A percentile compares a stretch with the other conserved stretches of the same genome.
Evolutionary conservation across 2,888 invertebrate species (phyloP).

Genomic region (Heteromurus nitidus): DNA sequence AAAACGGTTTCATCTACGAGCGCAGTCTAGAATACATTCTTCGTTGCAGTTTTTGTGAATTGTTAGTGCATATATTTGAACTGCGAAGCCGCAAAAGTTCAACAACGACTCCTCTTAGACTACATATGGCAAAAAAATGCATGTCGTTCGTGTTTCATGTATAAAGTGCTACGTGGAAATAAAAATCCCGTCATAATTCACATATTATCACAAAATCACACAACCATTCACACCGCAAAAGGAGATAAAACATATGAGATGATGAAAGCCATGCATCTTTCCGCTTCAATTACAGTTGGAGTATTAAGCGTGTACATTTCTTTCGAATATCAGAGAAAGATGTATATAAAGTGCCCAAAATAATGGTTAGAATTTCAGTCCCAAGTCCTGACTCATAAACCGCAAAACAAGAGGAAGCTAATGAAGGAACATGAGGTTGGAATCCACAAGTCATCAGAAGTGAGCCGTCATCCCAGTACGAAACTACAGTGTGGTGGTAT

Average conservation of each 20-base stretch:
- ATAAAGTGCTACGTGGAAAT: no score
- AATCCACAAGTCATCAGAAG: conserved; percentile 55
- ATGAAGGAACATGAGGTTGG: conserved; percentile 48
- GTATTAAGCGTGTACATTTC: no score
- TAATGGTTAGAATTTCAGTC: conserved; percentile 54
- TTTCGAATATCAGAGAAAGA: no score
- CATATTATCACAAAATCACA: conserved; percentile 14
- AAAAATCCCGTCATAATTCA: conserved; percentile 1
- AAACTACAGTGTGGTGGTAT: neutral
- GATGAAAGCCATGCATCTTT: neutral
- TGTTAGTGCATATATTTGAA: conserved; percentile 40
- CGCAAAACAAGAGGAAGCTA: conserved; percentile 63
- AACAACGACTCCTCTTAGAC: no score
- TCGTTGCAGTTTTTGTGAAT: neutral
- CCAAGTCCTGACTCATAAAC: conserved; percentile 53
- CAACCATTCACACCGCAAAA: neutral
- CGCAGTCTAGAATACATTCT: no score
- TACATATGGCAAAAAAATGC: no score
- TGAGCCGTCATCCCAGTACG: conserved; percentile 46
- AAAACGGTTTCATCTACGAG: no score
- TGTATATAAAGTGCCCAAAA: conserved; percentile 55
- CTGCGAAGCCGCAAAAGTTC: conserved; percentile 61
- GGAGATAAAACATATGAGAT: no score
- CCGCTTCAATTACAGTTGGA: no score
- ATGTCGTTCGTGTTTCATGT: neutral